Evolutionary conservation across 2,797 vertebrate species (phyloP).

Genomic region (Ctenochaetus hawaiiensis): DNA sequence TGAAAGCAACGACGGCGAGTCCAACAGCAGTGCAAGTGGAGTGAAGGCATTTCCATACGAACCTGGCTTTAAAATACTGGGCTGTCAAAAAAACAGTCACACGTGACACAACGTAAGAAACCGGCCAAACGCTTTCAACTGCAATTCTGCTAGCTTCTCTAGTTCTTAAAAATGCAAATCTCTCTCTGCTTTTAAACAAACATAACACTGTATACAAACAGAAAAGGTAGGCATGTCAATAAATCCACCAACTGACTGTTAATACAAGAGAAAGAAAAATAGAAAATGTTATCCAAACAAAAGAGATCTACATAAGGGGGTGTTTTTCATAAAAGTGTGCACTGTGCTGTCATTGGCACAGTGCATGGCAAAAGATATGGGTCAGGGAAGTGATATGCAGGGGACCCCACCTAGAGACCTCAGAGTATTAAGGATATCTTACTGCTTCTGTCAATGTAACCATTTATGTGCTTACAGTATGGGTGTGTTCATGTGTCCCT

Average conservation of each 20-base stretch:
- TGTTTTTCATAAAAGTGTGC: conserved; percentile 79
- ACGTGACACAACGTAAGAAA: conserved; percentile 99
- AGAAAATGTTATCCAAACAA: conserved; percentile 83
- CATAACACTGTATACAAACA: conserved; percentile 87
- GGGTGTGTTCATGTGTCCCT: conserved; percentile 8
- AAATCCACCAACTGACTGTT: conserved; percentile 83
- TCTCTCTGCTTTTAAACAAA: conserved; percentile 83
- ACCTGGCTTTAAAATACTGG: conserved; percentile 99
- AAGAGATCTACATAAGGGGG: conserved; percentile 88
- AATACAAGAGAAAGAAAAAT: conserved; percentile 87
- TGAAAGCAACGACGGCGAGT: conserved; percentile 98
- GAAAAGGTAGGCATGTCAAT: conserved; percentile 88
- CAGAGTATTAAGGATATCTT: conserved; percentile 42
- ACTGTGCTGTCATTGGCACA: conserved; percentile 89
- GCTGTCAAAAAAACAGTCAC: conserved; percentile 99
- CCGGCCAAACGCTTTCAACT: conserved; percentile 95
- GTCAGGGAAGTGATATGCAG: conserved; percentile 83
- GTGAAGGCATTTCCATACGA: conserved; percentile 99
- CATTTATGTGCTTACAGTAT: conserved; percentile 18
- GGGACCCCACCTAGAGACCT: conserved; percentile 75
- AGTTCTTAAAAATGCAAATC: conserved; percentile 91
- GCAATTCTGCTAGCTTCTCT: conserved; percentile 86
- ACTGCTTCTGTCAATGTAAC: conserved; percentile 13
- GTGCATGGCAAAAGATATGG: conserved; percentile 71
- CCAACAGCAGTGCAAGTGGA: conserved; percentile 99